Evolutionary conservation across 1,140 invertebrate species (phyloP).

Genomic region (Pseudomyrmex flavicornis): DNA sequence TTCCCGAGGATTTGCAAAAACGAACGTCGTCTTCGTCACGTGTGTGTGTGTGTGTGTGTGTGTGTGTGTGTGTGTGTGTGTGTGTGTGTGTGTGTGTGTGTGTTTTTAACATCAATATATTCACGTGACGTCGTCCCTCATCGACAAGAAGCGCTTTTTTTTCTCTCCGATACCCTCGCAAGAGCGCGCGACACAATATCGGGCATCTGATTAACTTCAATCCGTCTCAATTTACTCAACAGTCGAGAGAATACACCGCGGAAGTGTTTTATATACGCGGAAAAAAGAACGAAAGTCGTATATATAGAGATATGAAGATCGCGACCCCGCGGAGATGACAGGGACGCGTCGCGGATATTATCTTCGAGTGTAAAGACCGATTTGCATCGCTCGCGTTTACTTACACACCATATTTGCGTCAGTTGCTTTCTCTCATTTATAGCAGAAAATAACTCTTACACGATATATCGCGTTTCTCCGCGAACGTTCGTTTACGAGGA

Average conservation of each 20-base stretch:
- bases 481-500: background rate
- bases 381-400: slow-evolving; percentile 5
- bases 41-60: background rate
- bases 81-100: background rate
- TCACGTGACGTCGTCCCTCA: background rate
- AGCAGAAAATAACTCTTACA: slow-evolving; percentile 5
- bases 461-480: no score
- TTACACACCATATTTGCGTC: background rate
- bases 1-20: background rate
- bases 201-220: background rate
- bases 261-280: background rate
- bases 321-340: background rate
- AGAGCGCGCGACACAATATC: background rate
- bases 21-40: slow-evolving; percentile 12
- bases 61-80: background rate
- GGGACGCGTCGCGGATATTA: background rate
- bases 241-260: background rate
- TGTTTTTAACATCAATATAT: background rate
- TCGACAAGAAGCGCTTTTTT: background rate
- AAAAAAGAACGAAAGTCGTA: background rate
- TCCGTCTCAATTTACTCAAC: background rate
- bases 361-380: slow-evolving; percentile 32
- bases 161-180: background rate
- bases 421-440: background rate
- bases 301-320: slow-evolving; percentile 35